phyloP scores from a whole-genome alignment of 2,797 vertebrate genomes.

The Gorsachius magnificus region DNA sequence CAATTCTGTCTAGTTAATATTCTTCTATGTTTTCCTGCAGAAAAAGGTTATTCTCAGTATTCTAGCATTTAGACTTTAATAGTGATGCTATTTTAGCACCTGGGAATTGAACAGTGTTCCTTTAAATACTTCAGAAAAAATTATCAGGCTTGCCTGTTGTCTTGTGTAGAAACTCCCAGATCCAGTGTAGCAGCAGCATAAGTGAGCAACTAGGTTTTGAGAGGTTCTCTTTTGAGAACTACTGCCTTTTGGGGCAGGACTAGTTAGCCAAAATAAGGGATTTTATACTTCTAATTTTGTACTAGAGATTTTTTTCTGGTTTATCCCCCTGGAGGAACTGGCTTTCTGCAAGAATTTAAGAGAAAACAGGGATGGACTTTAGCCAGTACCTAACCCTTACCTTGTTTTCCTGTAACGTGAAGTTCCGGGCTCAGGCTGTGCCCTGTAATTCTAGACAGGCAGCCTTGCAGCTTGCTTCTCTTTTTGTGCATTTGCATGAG shows the following conservation, averaged over 20 bases:
- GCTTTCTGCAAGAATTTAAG: neutral
- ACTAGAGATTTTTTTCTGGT: neutral
- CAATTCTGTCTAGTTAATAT: slow-evolving; percentile 17
- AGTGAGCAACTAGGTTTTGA: neutral
- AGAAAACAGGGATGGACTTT: neutral
- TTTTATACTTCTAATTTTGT: neutral
- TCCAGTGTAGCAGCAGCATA: neutral
- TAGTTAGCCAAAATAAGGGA: neutral
- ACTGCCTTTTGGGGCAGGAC: neutral
- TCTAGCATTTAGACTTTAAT: neutral
- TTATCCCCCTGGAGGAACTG: neutral
- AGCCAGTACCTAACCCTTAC: neutral
- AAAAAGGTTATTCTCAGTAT: neutral
- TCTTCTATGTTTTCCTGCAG: neutral
- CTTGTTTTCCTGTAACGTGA: neutral
- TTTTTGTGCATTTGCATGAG: neutral
- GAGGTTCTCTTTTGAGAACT: neutral
- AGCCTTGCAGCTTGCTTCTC: neutral
- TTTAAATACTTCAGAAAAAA: neutral
- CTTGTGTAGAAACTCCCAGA: neutral
- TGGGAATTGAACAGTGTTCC: neutral
- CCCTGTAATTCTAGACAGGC: neutral
- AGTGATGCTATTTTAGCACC: slow-evolving; percentile 33
- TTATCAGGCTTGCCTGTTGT: neutral
- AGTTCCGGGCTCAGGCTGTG: neutral